Percentiles rank a stretch among this genome's conserved stretches.
These are phyloP conservation scores for Andrena praecox DNA, from an alignment of 2,888 invertebrate genomes.

Conservation along the genomic window DNA sequence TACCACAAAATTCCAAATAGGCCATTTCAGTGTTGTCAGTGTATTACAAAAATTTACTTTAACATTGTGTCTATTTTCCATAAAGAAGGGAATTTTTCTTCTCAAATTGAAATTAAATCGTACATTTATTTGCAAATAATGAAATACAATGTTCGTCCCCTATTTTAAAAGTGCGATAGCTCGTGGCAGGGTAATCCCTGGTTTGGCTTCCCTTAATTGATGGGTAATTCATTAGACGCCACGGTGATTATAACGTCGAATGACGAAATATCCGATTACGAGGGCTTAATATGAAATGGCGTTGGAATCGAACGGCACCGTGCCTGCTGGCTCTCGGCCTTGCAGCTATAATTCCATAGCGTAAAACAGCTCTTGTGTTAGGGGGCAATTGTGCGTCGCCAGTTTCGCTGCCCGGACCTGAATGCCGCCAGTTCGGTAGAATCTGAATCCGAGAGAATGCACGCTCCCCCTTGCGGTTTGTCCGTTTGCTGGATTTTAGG, in stretches of 20 bases:
- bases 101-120: not conserved
- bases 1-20: no score
- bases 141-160: no score
- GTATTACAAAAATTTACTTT: not conserved
- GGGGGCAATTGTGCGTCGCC: conserved; percentile 22
- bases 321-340: conserved; percentile 11
- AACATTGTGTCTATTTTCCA: no score
- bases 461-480: conserved; percentile 14
- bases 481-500: conserved; percentile 20
- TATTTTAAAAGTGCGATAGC: no score
- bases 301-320: not conserved
- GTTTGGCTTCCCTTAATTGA: not conserved
- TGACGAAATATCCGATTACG: not conserved
- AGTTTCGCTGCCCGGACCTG: conserved; percentile 9
- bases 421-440: conserved; percentile 23
- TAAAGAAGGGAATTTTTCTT: not conserved
- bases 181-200: no score
- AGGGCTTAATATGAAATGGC: conserved; percentile 4
- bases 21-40: no score
- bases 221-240: not conserved
- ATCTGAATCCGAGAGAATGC: conserved; percentile 18
- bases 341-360: conserved; percentile 22
- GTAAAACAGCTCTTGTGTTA: conserved; percentile 31
- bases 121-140: no score
- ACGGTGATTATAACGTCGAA: conserved; percentile 3